These are phyloP conservation scores for Tinamus major DNA, from an alignment of 2,797 vertebrate species.

Conservation along the genomic window DNA sequence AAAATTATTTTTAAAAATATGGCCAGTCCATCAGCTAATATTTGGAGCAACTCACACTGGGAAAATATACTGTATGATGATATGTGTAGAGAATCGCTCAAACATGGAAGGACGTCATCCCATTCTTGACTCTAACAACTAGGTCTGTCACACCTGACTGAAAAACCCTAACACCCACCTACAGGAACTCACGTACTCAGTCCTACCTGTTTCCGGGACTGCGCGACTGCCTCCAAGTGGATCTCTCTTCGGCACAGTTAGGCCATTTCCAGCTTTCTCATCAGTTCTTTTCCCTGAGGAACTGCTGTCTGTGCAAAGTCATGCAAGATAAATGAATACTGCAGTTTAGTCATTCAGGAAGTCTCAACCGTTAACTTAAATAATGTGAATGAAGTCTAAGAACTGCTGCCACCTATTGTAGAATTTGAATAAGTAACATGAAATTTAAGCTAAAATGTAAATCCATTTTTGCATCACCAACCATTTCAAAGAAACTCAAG, in stretches of 20 bases:
- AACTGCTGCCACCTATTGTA: neutral
- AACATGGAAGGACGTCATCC: neutral
- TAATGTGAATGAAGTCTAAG: neutral
- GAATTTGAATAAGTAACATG: neutral
- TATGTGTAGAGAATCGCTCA: neutral
- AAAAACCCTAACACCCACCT: neutral
- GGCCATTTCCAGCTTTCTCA: conserved; percentile 75
- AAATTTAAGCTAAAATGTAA: conserved; percentile 8
- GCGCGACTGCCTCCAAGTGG: conserved; percentile 82
- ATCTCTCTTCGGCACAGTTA: conserved; percentile 80
- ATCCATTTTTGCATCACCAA: neutral
- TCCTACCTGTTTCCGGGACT: conserved; percentile 89
- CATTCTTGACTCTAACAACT: neutral
- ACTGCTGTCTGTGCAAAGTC: conserved; percentile 71
- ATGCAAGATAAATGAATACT: neutral
- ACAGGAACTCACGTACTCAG: neutral
- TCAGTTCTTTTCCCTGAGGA: conserved; percentile 79
- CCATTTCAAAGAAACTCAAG: neutral
- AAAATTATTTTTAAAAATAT: neutral
- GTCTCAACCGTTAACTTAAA: neutral
- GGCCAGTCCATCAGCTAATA: neutral
- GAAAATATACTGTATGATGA: neutral
- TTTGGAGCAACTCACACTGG: neutral
- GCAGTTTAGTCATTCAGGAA: neutral
- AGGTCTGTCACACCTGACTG: neutral